phyloP scores from a whole-genome alignment of 2,797 vertebrate genomes.

The Anas bahamensis region DNA sequence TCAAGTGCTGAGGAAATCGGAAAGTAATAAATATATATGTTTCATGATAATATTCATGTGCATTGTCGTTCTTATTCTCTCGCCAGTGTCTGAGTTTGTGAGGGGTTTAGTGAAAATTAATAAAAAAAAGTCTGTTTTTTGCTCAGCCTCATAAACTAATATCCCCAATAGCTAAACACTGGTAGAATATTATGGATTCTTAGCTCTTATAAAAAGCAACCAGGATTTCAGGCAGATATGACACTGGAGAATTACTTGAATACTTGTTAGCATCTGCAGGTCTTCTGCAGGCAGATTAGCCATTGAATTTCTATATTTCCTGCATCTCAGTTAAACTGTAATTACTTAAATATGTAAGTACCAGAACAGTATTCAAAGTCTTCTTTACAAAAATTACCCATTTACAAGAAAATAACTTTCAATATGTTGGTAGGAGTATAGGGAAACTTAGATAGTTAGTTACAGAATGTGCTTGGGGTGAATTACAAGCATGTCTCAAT shows the following conservation, averaged over 20 bases:
- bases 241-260: constrained; percentile 14
- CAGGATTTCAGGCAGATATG: background rate
- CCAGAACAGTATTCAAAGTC: background rate
- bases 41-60: constrained; percentile 15
- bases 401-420: constrained; percentile 30
- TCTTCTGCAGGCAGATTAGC: constrained; percentile 4
- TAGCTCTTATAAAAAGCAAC: constrained; percentile 6
- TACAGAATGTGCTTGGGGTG: background rate
- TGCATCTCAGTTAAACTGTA: background rate
- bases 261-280: background rate
- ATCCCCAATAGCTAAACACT: constrained; percentile 10
- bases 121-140: constrained; percentile 1
- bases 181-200: constrained; percentile 16
- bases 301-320: background rate
- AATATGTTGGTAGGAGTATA: background rate
- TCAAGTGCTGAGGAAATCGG: constrained; percentile 11
- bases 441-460: constrained; percentile 15
- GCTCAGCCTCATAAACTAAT: constrained; percentile 30
- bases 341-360: background rate
- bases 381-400: background rate
- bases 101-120: constrained; percentile 43
- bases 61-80: background rate
- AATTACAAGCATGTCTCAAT: background rate
- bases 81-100: background rate
- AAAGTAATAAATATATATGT: constrained; percentile 54